Evolutionary conservation across 2,797 vertebrate genomes (phyloP), one percentile per base, ranked within the genome.

Genomic region (Darevskia mixta): DNA sequence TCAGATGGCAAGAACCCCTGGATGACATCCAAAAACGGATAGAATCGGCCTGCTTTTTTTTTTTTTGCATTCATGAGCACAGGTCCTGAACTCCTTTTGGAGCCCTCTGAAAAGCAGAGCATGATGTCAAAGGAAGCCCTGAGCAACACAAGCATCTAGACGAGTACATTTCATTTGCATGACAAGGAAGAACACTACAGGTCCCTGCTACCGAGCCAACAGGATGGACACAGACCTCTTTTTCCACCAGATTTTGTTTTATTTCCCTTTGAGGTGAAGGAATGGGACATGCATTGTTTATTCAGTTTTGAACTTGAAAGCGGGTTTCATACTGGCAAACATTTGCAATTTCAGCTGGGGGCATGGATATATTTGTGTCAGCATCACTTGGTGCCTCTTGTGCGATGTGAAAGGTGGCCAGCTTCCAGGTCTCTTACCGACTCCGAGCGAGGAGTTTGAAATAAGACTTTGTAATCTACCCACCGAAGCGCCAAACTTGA

Each of bases 291-390:
- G 0, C 80, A 32, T 87, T 88, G 81, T 90, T 96, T 85, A 81
- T 85, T 29, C n/a, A 81, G 10, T 85, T 89, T 75, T 66, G 10
- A 32, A 91, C 84, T 86, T 84, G 35, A 88, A 93, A 85, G 90
- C 82, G 85, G 88, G 81, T 75, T 18, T 64, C 80, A 32, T 82
- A 86, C 84, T 95, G 92, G 91, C 92, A 95, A 90, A 88, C 89
- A 86, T 89, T 93, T 93, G 82, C 79, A 91, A 92, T 93, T 96
- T 87, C 88, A 86, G 11, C 82, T 83, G 73, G 7, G 23, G 85
- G 87, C 43, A 77, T 66, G 0, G 41, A 94, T 87, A 73, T 95
- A 32, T 92, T 93, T 94, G 81, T 93, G 86, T 89, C 95, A 87
- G 93, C 95, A 92, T 76, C 90, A 88, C 88, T 90, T 61, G 90